Evolutionary conservation across 1,140 invertebrate genomes (phyloP).

Genomic region (Platyscapa corneri): DNA sequence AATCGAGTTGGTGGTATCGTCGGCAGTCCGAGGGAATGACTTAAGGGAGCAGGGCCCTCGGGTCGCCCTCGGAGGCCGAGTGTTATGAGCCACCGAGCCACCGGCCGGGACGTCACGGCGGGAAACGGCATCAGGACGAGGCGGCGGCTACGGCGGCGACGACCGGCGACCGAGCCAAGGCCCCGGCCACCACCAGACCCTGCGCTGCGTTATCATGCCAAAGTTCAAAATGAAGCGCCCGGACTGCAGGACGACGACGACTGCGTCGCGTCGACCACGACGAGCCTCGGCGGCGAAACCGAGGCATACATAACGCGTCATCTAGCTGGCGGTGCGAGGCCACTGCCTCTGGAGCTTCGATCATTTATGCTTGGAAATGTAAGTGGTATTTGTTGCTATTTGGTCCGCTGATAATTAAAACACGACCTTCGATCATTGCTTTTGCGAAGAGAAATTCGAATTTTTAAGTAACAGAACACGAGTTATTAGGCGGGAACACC

Average conservation of each 20-base stretch:
- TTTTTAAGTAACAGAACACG: too few relatives aligned
- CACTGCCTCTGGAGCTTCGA: too few relatives aligned
- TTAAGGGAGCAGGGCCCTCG: not conserved
- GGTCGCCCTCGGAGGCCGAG: not conserved
- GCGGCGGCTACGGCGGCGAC: not conserved
- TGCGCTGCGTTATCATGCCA: constrained; percentile 54
- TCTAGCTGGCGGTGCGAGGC: not conserved
- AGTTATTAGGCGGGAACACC: too few relatives aligned
- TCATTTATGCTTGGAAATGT: not conserved
- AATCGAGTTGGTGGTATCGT: too few relatives aligned
- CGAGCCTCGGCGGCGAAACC: not conserved
- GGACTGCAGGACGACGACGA: not conserved
- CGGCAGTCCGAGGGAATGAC: not conserved
- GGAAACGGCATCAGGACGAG: not conserved
- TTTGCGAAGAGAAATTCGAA: too few relatives aligned
- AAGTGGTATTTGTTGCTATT: too few relatives aligned
- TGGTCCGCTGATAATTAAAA: too few relatives aligned
- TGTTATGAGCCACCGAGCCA: constrained; percentile 21
- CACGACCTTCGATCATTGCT: too few relatives aligned
- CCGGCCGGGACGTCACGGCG: not conserved
- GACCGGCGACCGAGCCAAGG: not conserved
- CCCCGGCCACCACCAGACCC: not conserved
- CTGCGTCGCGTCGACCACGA: not conserved
- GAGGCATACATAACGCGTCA: not conserved
- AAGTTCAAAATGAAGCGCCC: constrained; percentile 63